Evolutionary conservation across 1,140 invertebrate species (phyloP).

Genomic region (Maconellicoccus hirsutus): DNA sequence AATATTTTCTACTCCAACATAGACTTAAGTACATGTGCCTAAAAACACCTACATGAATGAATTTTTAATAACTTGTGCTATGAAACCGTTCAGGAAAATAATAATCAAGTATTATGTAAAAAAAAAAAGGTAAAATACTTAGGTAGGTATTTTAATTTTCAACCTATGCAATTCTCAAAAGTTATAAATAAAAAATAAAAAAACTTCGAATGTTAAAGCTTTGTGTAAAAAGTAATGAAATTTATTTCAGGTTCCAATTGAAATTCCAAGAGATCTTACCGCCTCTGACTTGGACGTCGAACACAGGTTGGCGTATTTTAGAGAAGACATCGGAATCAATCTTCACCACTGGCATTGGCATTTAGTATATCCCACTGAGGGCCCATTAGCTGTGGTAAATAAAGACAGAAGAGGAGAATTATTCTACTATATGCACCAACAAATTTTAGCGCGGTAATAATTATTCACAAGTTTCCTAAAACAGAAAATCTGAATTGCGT

Average conservation of each 20-base stretch:
- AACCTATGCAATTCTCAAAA: too few relatives aligned
- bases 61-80: too few relatives aligned
- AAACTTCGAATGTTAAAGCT: neutral
- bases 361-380: slow-evolving; percentile 36
- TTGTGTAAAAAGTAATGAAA: neutral
- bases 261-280: slow-evolving; percentile 58
- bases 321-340: slow-evolving; percentile 60
- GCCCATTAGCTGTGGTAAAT: slow-evolving; percentile 40
- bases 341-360: slow-evolving; percentile 68
- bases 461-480: neutral
- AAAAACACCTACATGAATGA: too few relatives aligned
- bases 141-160: too few relatives aligned
- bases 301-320: slow-evolving; percentile 57
- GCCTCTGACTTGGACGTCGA: slow-evolving; percentile 59
- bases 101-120: too few relatives aligned
- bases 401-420: slow-evolving; percentile 61
- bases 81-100: too few relatives aligned
- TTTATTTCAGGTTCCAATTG: slow-evolving; percentile 40
- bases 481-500: too few relatives aligned
- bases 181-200: too few relatives aligned
- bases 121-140: too few relatives aligned
- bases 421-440: slow-evolving; percentile 69
- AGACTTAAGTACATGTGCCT: too few relatives aligned
- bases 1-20: too few relatives aligned
- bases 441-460: slow-evolving; percentile 46